Base-by-base conservation (phyloP, 2,888 invertebrate genomes). In the Oegoconia quadripuncta region DNA sequence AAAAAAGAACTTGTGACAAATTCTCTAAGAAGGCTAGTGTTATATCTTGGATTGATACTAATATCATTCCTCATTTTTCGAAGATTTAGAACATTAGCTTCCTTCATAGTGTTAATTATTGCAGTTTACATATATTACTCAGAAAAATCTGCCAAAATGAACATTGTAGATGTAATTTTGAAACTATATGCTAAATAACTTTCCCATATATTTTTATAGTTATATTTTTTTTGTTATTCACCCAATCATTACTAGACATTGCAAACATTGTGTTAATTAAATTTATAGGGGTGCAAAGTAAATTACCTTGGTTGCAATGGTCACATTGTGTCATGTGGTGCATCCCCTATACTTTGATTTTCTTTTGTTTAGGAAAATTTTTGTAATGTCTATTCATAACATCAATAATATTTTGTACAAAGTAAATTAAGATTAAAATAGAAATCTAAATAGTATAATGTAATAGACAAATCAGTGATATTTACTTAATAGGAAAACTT, bases 21-120 rank as follows among this genome's bases (percentile, higher is more conserved):
- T 48, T 56, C 65, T 39, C 44, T 63, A 3, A 63, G 56, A 51
- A 72, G 67, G 55, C 45, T 61, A 43, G 55, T 48, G 23, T 45
- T 75, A 11, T 84, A 82, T 50, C 43, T 67, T 45, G 67, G 69
- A 20, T 55, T 81, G 32, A 40, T 74, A 18, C 40, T 69, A n/a
- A 55, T 78, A 50, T 52, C 60, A 43, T 53, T 64, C 23, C 56
- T 69, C 54, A 52, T 75, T 43, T 63, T 56, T 20, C 55, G 52
- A 44, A 65, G 54, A 40, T 64, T 69, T 28, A 65, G 49, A 52
- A 39, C 38, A 34, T 33, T 80, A 42, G 62, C 71, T 34, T 61
- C 77, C 42, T 17, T 75, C 33, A 49, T 64, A 39, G 38, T 72
- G 18, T 43, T 74, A 50, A 39, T 67, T 33, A 51, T 72, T 43